A percentile compares a stretch with the other conserved stretches of the same genome.
Conservation (phyloP, 2,888 invertebrate genomes). For the Melanotus villosus region DNA sequence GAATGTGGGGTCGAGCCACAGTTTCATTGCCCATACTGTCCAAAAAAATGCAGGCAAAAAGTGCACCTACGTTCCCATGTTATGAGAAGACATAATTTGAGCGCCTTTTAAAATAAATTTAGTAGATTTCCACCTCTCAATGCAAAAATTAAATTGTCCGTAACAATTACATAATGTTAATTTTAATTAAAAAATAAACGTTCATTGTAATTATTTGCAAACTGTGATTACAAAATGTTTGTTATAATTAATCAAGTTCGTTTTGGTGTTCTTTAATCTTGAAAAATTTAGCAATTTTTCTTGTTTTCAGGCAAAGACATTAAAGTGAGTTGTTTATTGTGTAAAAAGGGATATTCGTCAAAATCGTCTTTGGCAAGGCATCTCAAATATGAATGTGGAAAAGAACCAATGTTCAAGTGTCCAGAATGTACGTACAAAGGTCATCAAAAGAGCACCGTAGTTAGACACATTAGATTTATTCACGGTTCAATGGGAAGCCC, state of each 20-base stretch:
- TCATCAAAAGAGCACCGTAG: constrained; percentile 12
- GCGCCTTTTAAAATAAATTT: no score
- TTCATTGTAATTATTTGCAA: no score
- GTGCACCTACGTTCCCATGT: constrained; percentile 48
- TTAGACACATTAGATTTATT: constrained; percentile 10
- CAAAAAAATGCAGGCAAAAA: constrained; percentile 66
- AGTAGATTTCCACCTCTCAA: no score
- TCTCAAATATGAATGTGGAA: constrained; percentile 62
- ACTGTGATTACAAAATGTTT: no score
- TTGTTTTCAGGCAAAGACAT: not conserved
- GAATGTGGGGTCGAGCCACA: constrained; percentile 49
- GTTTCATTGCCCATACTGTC: constrained; percentile 47
- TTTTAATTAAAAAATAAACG: no score
- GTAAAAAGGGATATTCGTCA: constrained; percentile 23
- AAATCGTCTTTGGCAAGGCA: constrained; percentile 61
- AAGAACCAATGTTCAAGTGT: constrained; percentile 55
- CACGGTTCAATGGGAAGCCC: constrained; percentile 67
- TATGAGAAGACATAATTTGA: constrained; percentile 2
- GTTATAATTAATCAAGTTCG: no score
- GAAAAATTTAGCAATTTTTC: not conserved
- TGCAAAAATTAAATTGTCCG: no score
- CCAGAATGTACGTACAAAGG: constrained; percentile 16
- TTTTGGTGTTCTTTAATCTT: no score
- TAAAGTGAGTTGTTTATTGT: constrained; percentile 1
- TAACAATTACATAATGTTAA: no score